Conservation (phyloP, 2,797 vertebrate species). For the Pogonophryne albipinna region DNA sequence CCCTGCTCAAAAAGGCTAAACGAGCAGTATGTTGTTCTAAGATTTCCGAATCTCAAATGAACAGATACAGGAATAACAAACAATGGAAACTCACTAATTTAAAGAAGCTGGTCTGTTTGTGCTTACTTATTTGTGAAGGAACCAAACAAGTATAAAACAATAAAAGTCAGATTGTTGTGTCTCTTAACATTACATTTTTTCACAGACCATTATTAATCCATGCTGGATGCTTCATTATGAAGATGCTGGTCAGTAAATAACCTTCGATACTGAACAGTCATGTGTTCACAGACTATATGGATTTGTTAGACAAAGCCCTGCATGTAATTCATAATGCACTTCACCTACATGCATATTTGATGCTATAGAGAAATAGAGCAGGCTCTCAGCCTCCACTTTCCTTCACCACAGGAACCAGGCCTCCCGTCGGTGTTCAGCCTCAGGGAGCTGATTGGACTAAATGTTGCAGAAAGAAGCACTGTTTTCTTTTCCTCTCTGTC, state of each 20-base stretch:
- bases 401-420: slow-evolving; percentile 63
- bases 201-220: slow-evolving; percentile 16
- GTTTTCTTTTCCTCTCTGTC: slow-evolving; percentile 57
- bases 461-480: slow-evolving; percentile 74
- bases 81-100: background rate
- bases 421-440: slow-evolving; percentile 68
- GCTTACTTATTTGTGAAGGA: slow-evolving; percentile 1
- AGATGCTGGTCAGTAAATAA: slow-evolving; percentile 23
- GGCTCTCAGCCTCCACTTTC: slow-evolving; percentile 70
- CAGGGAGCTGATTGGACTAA: slow-evolving; percentile 81
- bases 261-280: slow-evolving; percentile 18
- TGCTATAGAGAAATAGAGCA: slow-evolving; percentile 76
- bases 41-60: slow-evolving; percentile 2
- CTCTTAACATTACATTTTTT: background rate
- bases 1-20: slow-evolving; percentile 20
- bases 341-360: slow-evolving; percentile 78
- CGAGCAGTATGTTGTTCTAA: background rate
- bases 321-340: slow-evolving; percentile 72
- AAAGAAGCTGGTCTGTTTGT: background rate
- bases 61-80: slow-evolving; percentile 2
- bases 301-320: slow-evolving; percentile 39
- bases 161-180: slow-evolving; percentile 7
- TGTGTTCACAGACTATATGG: slow-evolving; percentile 38
- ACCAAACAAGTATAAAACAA: background rate
- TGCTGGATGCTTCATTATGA: slow-evolving; percentile 2